These are phyloP conservation scores for Dicentrarchus labrax DNA, from an alignment of 2,113 vertebrate species.

Conservation along the genomic window DNA sequence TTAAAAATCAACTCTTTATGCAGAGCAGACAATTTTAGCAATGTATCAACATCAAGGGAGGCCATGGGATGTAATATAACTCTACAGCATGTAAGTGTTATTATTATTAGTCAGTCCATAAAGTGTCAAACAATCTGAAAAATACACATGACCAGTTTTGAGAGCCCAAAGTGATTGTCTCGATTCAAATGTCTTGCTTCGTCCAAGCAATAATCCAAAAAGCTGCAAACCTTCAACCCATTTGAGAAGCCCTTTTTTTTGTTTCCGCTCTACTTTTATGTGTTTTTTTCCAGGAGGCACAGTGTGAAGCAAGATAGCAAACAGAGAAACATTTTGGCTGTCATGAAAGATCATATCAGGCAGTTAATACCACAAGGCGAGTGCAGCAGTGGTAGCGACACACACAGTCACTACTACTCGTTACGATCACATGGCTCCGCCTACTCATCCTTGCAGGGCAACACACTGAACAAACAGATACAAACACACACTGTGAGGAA, in stretches of 20 bases:
- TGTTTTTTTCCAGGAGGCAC: slow-evolving; percentile 2
- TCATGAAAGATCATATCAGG: slow-evolving; percentile 35
- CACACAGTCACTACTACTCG: background rate
- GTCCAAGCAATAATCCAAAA: background rate
- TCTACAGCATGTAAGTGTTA: background rate
- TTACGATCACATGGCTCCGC: slow-evolving; percentile 9
- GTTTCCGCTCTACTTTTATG: background rate
- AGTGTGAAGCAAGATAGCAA: slow-evolving; percentile 27
- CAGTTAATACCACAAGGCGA: slow-evolving; percentile 36
- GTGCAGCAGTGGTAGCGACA: slow-evolving; percentile 1
- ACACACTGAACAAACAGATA: slow-evolving; percentile 1
- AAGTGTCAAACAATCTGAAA: background rate
- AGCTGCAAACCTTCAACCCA: background rate
- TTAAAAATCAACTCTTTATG: background rate
- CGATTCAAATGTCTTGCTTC: too few relatives aligned
- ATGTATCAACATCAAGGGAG: too few relatives aligned
- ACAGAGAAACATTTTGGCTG: slow-evolving; percentile 36
- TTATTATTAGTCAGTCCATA: background rate
- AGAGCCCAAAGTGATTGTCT: background rate
- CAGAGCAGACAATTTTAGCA: background rate
- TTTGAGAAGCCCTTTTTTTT: background rate
- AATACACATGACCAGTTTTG: background rate
- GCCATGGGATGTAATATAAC: background rate
- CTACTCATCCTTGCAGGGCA: background rate
- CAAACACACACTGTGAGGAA: background rate